Percentiles rank a stretch among this genome's conserved stretches.
Evolutionary conservation across 2,888 invertebrate genomes (phyloP).

Genomic region (Hyposoter didymator): DNA sequence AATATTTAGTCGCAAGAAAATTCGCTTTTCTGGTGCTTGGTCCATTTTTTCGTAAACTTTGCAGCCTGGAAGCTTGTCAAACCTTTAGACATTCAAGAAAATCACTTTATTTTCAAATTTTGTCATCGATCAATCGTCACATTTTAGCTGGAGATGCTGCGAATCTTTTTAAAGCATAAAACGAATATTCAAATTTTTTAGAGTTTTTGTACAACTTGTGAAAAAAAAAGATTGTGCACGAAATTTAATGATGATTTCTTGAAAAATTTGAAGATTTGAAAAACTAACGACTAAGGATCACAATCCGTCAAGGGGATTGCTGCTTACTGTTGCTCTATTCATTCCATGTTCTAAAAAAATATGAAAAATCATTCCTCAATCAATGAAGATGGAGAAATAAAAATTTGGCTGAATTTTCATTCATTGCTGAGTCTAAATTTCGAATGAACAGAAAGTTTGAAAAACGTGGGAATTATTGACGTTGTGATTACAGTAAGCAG

Average conservation of each 20-base stretch:
- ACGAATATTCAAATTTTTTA: background rate
- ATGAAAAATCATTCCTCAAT: background rate
- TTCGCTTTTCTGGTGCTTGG: background rate
- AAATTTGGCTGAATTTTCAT: constrained; percentile 3
- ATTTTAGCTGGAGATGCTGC: background rate
- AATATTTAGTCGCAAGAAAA: background rate
- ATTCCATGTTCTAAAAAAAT: background rate
- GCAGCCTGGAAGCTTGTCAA: background rate
- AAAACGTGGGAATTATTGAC: constrained; percentile 34
- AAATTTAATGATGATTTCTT: background rate
- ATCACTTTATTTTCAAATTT: background rate
- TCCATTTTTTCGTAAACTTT: background rate
- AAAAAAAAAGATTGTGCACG: background rate
- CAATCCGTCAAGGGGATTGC: background rate
- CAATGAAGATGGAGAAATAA: background rate
- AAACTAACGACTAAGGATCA: background rate
- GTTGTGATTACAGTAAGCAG: constrained; percentile 66
- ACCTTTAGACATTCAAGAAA: background rate
- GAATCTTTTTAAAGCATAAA: background rate
- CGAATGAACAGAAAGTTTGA: background rate
- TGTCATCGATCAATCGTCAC: background rate
- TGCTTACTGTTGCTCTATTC: constrained; percentile 9
- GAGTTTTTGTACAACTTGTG: background rate
- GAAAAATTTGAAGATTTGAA: background rate
- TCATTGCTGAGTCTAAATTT: background rate